Conservation (phyloP, 1,140 invertebrate species). For the Oryctes rhinoceros region DNA sequence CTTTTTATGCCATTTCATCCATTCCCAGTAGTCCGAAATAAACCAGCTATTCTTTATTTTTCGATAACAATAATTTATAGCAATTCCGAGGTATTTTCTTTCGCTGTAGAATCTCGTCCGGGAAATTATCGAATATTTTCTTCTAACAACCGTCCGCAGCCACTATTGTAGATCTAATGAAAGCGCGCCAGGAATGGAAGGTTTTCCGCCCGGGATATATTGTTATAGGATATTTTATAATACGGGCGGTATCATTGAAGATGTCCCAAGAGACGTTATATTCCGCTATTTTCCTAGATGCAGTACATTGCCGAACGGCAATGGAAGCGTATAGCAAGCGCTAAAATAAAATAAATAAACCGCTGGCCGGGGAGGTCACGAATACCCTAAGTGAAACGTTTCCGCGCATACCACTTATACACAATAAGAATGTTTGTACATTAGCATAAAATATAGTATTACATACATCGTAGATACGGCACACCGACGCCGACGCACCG, state of each 20-base stretch:
- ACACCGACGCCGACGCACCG: too few species aligned
- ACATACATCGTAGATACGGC: background rate
- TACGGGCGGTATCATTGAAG: background rate
- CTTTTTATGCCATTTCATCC: too few species aligned
- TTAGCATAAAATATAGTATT: constrained; percentile 19
- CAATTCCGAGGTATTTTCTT: background rate
- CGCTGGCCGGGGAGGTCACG: background rate
- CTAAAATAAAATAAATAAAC: constrained; percentile 1
- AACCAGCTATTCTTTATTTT: too few species aligned
- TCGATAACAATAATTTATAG: too few species aligned
- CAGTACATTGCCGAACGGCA: background rate
- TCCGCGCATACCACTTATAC: background rate
- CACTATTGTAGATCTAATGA: constrained; percentile 8
- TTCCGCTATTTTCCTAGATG: background rate
- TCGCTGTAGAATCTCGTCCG: background rate
- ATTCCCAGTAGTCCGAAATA: too few species aligned
- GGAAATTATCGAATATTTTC: background rate
- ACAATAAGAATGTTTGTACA: background rate
- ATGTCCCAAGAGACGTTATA: background rate
- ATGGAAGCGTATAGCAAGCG: background rate
- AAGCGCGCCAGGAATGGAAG: background rate
- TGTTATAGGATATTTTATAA: constrained; percentile 23
- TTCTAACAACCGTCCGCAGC: background rate
- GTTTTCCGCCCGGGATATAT: background rate
- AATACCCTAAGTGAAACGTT: constrained; percentile 9